A percentile compares a stretch with the other conserved stretches of the same genome.
These are phyloP conservation scores for Mixornis gularis DNA, from an alignment of 2,113 vertebrate genomes.

Conservation along the genomic window DNA sequence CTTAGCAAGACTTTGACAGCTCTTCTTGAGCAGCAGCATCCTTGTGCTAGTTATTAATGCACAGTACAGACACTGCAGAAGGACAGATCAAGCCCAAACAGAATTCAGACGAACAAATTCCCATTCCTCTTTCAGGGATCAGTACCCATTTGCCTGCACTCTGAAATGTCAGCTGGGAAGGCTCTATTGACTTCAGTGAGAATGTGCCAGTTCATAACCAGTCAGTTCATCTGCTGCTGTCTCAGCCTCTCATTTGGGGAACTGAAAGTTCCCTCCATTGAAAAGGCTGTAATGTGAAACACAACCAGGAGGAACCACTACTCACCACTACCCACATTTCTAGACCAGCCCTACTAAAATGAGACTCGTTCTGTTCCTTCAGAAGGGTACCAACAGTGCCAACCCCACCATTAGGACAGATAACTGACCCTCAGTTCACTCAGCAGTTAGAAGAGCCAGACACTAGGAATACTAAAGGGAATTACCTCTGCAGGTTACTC, in stretches of 20 bases:
- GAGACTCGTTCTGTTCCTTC: background rate
- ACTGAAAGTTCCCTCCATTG: background rate
- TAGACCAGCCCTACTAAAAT: background rate
- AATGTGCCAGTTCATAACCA: background rate
- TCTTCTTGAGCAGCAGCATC: background rate
- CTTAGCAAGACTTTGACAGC: background rate
- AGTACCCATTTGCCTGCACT: background rate
- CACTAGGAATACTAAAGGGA: background rate
- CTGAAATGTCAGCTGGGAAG: background rate
- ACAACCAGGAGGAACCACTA: background rate
- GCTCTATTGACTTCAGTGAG: background rate
- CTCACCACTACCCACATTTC: background rate
- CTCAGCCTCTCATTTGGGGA: background rate
- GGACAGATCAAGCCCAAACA: background rate
- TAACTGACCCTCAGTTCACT: background rate
- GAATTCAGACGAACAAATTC: background rate
- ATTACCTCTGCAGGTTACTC: conserved; percentile 39
- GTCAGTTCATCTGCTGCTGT: background rate
- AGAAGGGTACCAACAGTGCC: background rate
- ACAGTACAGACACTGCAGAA: background rate
- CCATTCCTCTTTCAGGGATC: background rate
- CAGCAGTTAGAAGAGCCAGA: background rate
- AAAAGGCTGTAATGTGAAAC: background rate
- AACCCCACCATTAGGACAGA: background rate
- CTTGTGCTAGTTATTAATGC: background rate